Conservation (phyloP, 2,797 vertebrate genomes). For the Sebastes jordani region DNA sequence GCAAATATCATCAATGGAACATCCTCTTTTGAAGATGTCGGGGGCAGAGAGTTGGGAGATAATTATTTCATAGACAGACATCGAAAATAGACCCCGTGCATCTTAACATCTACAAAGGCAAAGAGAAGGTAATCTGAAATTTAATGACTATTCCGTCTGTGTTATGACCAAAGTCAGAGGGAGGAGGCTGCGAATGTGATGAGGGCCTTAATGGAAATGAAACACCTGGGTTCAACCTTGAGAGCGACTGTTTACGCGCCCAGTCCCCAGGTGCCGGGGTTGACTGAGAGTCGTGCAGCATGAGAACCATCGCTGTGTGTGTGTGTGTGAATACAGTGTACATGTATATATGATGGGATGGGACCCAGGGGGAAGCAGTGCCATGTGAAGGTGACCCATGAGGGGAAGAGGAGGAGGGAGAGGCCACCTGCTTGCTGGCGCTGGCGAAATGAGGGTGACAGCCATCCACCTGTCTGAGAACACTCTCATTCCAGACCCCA, state of each 20-base stretch:
- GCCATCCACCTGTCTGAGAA: slow-evolving; percentile 84
- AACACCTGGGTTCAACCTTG: slow-evolving; percentile 82
- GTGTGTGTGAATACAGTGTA: slow-evolving; percentile 43
- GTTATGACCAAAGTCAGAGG: slow-evolving; percentile 74
- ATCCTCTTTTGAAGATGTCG: slow-evolving; percentile 77
- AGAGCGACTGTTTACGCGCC: slow-evolving; percentile 70
- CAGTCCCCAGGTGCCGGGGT: slow-evolving; percentile 73
- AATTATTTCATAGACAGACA: slow-evolving; percentile 77
- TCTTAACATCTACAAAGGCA: slow-evolving; percentile 73
- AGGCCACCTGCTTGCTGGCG: slow-evolving; percentile 83
- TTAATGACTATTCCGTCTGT: slow-evolving; percentile 71
- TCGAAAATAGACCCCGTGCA: slow-evolving; percentile 69
- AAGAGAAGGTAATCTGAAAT: slow-evolving; percentile 72
- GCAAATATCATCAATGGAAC: slow-evolving; percentile 81
- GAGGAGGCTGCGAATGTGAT: slow-evolving; percentile 66
- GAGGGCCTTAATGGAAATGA: slow-evolving; percentile 79
- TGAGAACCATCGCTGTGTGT: slow-evolving; percentile 46
- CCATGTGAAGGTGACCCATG: slow-evolving; percentile 81
- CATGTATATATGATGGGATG: slow-evolving; percentile 68
- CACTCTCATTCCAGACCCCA: slow-evolving; percentile 74
- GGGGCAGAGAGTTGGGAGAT: slow-evolving; percentile 70
- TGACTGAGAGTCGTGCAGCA: slow-evolving; percentile 62
- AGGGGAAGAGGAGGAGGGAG: slow-evolving; percentile 62
- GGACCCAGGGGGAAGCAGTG: slow-evolving; percentile 66
- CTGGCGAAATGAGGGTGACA: slow-evolving; percentile 81